Percentiles rank a stretch among this genome's conserved stretches.
phyloP scores from a whole-genome alignment of 2,797 vertebrate genomes.

The Semaprochilodus insignis region DNA sequence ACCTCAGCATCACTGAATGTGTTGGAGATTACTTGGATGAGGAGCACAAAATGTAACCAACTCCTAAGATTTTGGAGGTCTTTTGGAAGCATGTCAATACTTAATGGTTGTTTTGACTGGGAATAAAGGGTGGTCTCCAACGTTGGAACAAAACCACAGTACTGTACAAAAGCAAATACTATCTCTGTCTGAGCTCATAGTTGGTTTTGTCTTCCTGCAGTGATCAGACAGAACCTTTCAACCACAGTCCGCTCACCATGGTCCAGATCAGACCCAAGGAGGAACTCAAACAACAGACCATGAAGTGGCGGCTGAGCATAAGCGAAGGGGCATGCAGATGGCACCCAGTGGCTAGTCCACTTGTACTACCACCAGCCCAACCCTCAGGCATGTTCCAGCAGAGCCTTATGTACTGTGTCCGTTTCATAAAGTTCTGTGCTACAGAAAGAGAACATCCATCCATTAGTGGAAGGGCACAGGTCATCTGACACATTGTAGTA shows the following conservation, averaged over 20 bases:
- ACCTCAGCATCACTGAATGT: too few species aligned
- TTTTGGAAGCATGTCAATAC: too few species aligned
- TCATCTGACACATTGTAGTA: slow-evolving; percentile 32
- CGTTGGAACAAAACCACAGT: too few species aligned
- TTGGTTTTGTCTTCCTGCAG: slow-evolving; percentile 71
- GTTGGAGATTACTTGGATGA: too few species aligned
- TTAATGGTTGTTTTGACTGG: too few species aligned
- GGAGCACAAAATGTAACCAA: too few species aligned
- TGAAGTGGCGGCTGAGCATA: slow-evolving; percentile 90
- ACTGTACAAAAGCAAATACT: background rate
- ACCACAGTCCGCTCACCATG: slow-evolving; percentile 98
- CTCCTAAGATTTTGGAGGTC: too few species aligned
- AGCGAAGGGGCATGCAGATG: slow-evolving; percentile 85
- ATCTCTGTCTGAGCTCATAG: slow-evolving; percentile 1
- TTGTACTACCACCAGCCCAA: slow-evolving; percentile 19
- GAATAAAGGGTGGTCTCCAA: too few species aligned
- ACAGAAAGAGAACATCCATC: slow-evolving; percentile 32
- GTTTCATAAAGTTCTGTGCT: slow-evolving; percentile 20
- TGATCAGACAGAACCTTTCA: slow-evolving; percentile 98
- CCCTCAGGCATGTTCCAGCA: slow-evolving; percentile 38
- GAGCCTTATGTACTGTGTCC: slow-evolving; percentile 40
- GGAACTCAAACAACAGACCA: slow-evolving; percentile 94
- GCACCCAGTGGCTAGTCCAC: slow-evolving; percentile 81
- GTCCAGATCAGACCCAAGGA: slow-evolving; percentile 98
- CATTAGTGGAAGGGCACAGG: slow-evolving; percentile 26